Base-by-base conservation (phyloP, 2,888 invertebrate genomes). In the Pheosia tremula region DNA sequence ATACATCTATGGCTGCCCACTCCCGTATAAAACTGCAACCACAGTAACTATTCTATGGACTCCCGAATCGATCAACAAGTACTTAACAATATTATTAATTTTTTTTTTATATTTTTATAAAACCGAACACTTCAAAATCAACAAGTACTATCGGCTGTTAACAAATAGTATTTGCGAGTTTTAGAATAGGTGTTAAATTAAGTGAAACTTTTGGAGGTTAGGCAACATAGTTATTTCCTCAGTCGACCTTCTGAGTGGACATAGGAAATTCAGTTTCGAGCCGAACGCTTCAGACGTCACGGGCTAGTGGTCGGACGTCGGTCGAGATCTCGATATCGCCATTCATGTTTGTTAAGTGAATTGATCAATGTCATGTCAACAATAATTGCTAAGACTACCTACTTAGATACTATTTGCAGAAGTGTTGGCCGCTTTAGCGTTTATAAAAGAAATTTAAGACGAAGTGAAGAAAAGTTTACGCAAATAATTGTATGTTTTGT, bases 261-360 rank as follows among this genome's bases (percentile, higher is more conserved):
- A 76, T 80, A 86, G 84, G 82, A 87, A 84, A 85, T 77, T 83
- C 73, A 59, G 80, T 83, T 84, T 83, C 80, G 69, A 82, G 80
- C 82, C 71, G 77, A 86, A 77, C 74, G 80, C 71, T 74, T 74
- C 66, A 72, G 69, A 70, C 75, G 82, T 81, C 72, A 72, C 79
- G 82, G 79, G 63, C 70, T 71, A 75, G 52, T 76, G 77, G 61
- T 43, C 72, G 65, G 75, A 75, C 72, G 69, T 65, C 71, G 68
- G 62, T 71, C 62, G 61, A 63, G 63, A 67, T 60, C 66, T 72
- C 64, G 68, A 73, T 75, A 73, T 75, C 71, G 67, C 69, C 59
- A 61, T 59, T 65, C 59, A 71, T 70, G 59, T 61, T 71, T 69
- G 67, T 71, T 68, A 63, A 69, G 67, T 71, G 68, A 72, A 62